Evolutionary conservation across 1,140 invertebrate species (phyloP), one percentile per base, ranked within the genome.

Genomic region (Brachionus paranguensis): DNA sequence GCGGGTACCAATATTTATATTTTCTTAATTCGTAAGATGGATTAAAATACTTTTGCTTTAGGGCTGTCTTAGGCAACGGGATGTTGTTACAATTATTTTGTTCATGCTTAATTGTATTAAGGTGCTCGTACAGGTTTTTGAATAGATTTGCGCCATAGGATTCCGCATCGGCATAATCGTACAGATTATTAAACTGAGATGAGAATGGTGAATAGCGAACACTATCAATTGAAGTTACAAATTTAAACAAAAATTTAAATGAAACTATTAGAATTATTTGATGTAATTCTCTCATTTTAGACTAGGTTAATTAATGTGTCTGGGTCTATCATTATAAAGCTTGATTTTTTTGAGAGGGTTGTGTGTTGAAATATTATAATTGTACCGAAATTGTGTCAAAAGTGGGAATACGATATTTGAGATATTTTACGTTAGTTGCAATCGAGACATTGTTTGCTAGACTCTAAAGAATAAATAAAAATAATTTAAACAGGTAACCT

Each of bases 1-100:
- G 78, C 3, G 78, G 78, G 43, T 81, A 81, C 53, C 50, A 81
- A 64, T 81, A 65, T 47, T 81, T 81, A 27, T 68, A 68, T 29
- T 81, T 20, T 45, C 37, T 43, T 11, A 64, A 81, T 64, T 81
- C 78, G 29, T 81, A 64, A 20, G 53, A 43, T 7, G 78, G 78
- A 60, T 81, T 81, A 47, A 81, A 81, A 81, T 81, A 81, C 53
- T 68, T 60, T 68, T 81, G 53, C 12, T 81, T 81, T 45, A 81
- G 27, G 24, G 65, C n/a, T 20, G 78, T 81, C 37, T 81, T 81
- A 37, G 78, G 78, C n/a, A 81, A 41, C 14, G 78, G 78, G 17
- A 81, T 68, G 53, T 81, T 81, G 29, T 45, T 45, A 60, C 78
- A 81, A 64, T 45, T 81, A 27, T 60, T 68, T 68, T 60, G 41